These are phyloP conservation scores for Clivina fossor DNA, from an alignment of 2,888 invertebrate genomes.

Conservation along the genomic window DNA sequence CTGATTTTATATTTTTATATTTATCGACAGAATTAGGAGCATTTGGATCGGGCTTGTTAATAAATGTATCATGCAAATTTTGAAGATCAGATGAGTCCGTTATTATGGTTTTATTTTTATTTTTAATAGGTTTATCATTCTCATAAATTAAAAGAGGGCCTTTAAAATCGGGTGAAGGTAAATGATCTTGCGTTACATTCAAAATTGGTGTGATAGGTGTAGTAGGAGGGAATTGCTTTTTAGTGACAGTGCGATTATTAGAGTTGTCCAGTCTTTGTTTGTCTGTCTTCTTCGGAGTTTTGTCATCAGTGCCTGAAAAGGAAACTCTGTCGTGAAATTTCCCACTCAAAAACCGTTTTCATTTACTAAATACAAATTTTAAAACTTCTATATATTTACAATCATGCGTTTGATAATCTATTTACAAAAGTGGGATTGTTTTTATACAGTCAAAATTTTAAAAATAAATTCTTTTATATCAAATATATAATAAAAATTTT, in stretches of 20 bases:
- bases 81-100: conserved; percentile 4
- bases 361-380: conserved; percentile 1
- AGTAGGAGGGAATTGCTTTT: conserved; percentile 24
- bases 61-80: conserved; percentile 10
- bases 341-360: conserved; percentile 24
- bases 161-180: conserved; percentile 11
- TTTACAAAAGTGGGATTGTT: conserved; percentile 39
- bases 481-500: too few species aligned
- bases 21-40: conserved; percentile 11
- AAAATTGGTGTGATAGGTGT: conserved; percentile 9
- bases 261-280: conserved; percentile 30
- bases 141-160: conserved; percentile 29
- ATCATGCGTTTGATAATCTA: conserved; percentile 23
- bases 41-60: conserved; percentile 1
- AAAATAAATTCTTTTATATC: too few species aligned
- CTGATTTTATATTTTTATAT: conserved; percentile 17
- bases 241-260: conserved; percentile 29
- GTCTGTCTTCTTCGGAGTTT: conserved; percentile 32
- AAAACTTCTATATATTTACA: conserved; percentile 30
- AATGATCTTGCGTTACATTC: conserved; percentile 12
- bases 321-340: conserved; percentile 32
- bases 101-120: conserved; percentile 26
- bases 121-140: conserved; percentile 27
- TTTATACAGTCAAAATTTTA: too few species aligned
- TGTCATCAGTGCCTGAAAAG: conserved; percentile 33